Evolutionary conservation across 2,888 invertebrate species (phyloP).

Genomic region (Heliothis peltigera): DNA sequence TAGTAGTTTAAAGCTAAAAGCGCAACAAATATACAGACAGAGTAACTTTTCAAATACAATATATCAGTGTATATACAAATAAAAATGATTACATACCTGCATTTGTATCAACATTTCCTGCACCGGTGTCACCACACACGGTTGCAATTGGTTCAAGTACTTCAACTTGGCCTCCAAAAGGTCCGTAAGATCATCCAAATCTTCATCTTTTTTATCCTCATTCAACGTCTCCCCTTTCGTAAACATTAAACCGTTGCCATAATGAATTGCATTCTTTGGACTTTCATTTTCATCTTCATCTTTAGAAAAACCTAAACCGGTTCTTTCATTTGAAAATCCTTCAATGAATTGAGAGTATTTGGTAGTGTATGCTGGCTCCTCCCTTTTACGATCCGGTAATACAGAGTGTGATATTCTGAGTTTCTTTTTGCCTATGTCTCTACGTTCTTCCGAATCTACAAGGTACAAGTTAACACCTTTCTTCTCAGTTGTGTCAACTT

Average conservation of each 20-base stretch:
- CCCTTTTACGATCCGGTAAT: slow-evolving; percentile 78
- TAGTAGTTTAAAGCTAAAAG: too few relatives aligned
- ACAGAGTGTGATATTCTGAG: slow-evolving; percentile 85
- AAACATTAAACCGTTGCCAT: slow-evolving; percentile 85
- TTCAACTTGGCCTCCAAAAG: slow-evolving; percentile 88
- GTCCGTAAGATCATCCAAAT: slow-evolving; percentile 78
- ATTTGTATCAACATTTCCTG: slow-evolving; percentile 90
- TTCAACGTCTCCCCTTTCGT: slow-evolving; percentile 88
- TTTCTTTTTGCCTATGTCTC: slow-evolving; percentile 77
- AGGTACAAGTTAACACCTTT: slow-evolving; percentile 82
- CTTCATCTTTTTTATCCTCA: slow-evolving; percentile 80
- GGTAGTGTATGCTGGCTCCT: slow-evolving; percentile 81
- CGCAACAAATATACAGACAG: too few relatives aligned
- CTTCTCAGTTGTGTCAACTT: slow-evolving; percentile 70
- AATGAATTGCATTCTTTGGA: slow-evolving; percentile 80
- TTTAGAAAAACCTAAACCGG: slow-evolving; percentile 85
- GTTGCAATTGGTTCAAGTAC: slow-evolving; percentile 86
- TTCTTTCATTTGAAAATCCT: slow-evolving; percentile 83
- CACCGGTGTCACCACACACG: slow-evolving; percentile 84
- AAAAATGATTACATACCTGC: slow-evolving; percentile 78
- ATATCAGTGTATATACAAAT: slow-evolving; percentile 1
- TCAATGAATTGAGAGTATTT: slow-evolving; percentile 86
- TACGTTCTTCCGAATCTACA: slow-evolving; percentile 69
- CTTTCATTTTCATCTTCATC: slow-evolving; percentile 69
- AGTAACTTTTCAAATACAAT: too few relatives aligned